These are phyloP conservation scores for Acrocephalus scirpaceus DNA, from an alignment of 2,797 vertebrate species.

Conservation along the genomic window DNA sequence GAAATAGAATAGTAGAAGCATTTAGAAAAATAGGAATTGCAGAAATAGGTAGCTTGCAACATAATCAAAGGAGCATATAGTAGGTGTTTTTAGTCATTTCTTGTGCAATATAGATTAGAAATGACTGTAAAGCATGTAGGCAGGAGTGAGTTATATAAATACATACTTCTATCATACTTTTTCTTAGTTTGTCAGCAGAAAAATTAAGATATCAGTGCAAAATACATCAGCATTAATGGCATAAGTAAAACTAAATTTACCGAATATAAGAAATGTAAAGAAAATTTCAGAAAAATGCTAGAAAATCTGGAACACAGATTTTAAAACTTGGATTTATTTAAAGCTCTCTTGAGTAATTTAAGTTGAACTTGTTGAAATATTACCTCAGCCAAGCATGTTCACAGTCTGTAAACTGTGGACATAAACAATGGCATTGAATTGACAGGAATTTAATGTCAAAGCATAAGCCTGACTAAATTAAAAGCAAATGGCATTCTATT, in stretches of 20 bases:
- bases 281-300: not conserved
- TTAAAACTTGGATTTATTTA: not conserved
- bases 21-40: not conserved
- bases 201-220: not conserved
- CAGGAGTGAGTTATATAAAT: not conserved
- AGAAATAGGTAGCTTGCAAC: not conserved
- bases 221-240: not conserved
- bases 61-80: not conserved
- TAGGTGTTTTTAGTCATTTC: not conserved
- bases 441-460: not conserved
- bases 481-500: not conserved
- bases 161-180: not conserved
- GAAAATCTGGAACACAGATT: not conserved
- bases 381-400: not conserved
- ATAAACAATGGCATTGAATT: not conserved
- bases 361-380: not conserved
- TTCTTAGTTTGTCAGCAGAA: not conserved
- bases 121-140: not conserved
- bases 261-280: not conserved
- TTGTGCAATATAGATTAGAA: not conserved
- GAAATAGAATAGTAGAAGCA: not conserved
- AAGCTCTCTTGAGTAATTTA: not conserved
- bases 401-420: not conserved
- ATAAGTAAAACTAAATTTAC: not conserved
- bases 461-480: not conserved